Evolutionary conservation across 2,888 invertebrate species (phyloP), one percentile per base, ranked within the genome.

Genomic region (Endotricha flammealis): DNA sequence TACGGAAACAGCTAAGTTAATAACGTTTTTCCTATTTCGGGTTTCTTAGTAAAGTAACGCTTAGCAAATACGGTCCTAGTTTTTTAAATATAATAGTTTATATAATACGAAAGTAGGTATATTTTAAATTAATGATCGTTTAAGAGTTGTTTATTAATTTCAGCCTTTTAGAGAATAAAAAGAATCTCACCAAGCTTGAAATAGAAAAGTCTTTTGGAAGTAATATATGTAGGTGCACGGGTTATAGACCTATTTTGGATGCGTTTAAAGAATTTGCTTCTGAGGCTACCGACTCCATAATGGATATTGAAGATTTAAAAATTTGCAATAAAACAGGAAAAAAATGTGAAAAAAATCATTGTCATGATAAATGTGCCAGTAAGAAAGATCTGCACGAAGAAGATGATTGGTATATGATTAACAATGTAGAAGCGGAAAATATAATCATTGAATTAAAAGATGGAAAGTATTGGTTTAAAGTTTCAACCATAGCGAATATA

Each of bases 151-250:
- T 25, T 9, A 25, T 16, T 30, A 7, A 85, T 68, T 78, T 81
- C 82, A 86, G 52, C 48, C 46, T 47, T 12, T 6, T 30, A n/a
- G n/a, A 40, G 4, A 58, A 59, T 9, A 53, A 64, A 16, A 53
- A 16, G 46, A 40, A 57, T 12, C 40, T 77, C 28, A 73, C 78
- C 0, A 77, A 75, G 72, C 64, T 83, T 41, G 80, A 88, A 36
- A 73, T 89, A 1, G 89, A 89, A 50, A 79, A 88, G 44, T 74
- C 81, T 0, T 87, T 89, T 46, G 89, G 88, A 32, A 82, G 89
- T 23, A 88, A 89, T 41, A 81, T 89, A 36, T 90, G 90, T 41
- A 70, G 90, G 13, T 90, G 90, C 50, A 90, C 90, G 5, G 89
- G 90, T 0, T 90, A 89, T 51, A 61, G 89, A 12, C 79, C 89